These are phyloP conservation scores for Ypsolopha scabrella DNA, from an alignment of 2,888 invertebrate species.

Conservation along the genomic window DNA sequence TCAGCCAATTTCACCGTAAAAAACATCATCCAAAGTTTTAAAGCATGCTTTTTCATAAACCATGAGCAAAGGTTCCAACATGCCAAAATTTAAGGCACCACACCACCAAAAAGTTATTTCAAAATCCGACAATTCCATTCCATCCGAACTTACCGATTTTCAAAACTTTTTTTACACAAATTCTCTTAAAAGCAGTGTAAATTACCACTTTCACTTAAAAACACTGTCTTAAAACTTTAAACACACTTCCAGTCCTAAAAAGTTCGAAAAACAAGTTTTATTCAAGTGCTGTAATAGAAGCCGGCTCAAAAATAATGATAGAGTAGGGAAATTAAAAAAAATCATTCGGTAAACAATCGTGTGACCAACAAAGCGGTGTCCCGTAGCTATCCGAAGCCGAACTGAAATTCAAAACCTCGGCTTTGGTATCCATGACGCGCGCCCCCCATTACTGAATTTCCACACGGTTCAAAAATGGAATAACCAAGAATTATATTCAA, in stretches of 20 bases:
- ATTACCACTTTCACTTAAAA: not conserved
- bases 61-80: constrained; percentile 21
- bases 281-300: constrained; percentile 10
- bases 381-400: constrained; percentile 68
- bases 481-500: constrained; percentile 12
- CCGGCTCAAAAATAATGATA: constrained; percentile 13
- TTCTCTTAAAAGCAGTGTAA: not conserved
- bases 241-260: not conserved
- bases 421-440: constrained; percentile 66
- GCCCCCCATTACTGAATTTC: constrained; percentile 70
- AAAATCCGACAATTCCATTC: constrained; percentile 43
- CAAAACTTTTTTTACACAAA: constrained; percentile 1
- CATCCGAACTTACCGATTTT: constrained; percentile 46
- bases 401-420: constrained; percentile 70
- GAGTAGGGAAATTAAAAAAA: constrained; percentile 38
- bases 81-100: constrained; percentile 47
- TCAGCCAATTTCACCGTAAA: not conserved
- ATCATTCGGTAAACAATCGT: constrained; percentile 57
- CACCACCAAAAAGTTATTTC: constrained; percentile 49
- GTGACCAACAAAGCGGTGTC: constrained; percentile 63
- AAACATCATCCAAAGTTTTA: constrained; percentile 25
- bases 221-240: not conserved
- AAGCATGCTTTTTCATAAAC: constrained; percentile 44
- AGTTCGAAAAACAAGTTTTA: not conserved
- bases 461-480: constrained; percentile 23